phyloP scores from a whole-genome alignment of 2,113 vertebrate species.

The Platysteira castanea region DNA sequence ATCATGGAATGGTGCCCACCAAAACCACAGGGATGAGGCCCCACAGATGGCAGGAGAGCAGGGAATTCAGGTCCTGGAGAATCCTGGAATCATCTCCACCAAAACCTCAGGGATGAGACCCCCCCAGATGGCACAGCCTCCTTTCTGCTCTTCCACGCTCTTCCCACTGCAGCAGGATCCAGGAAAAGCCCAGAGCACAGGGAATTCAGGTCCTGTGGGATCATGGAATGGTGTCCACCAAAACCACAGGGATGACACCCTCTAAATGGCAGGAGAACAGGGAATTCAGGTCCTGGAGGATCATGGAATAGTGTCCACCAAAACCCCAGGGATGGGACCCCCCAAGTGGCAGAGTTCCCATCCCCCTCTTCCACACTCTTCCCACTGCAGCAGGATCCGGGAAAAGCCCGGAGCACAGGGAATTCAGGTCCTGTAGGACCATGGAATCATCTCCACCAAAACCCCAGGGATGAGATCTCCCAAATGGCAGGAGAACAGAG shows the following conservation, averaged over 20 bases:
- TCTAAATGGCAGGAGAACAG: too few relatives aligned
- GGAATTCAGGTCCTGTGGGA: neutral
- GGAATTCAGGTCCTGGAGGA: too few relatives aligned
- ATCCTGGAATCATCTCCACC: neutral
- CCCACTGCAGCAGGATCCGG: neutral
- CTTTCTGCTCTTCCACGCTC: neutral
- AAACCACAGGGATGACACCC: neutral
- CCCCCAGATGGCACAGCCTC: neutral
- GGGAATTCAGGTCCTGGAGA: fast-evolving
- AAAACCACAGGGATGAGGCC: too few relatives aligned
- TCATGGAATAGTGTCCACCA: too few relatives aligned
- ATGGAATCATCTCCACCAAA: neutral
- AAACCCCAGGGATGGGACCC: too few relatives aligned
- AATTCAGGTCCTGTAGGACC: fast-evolving
- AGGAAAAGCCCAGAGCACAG: neutral
- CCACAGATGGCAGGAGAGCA: fast-evolving
- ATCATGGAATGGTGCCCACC: too few relatives aligned
- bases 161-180: fast-evolving
- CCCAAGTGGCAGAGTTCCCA: too few relatives aligned
- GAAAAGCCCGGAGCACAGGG: neutral
- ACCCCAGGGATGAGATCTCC: neutral
- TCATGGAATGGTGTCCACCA: too few relatives aligned
- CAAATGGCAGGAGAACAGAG: too few relatives aligned
- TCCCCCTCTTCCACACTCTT: too few relatives aligned
- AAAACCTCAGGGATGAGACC: too few relatives aligned